Conservation (phyloP, 2,797 vertebrate genomes). For the Diplodus sargus region DNA sequence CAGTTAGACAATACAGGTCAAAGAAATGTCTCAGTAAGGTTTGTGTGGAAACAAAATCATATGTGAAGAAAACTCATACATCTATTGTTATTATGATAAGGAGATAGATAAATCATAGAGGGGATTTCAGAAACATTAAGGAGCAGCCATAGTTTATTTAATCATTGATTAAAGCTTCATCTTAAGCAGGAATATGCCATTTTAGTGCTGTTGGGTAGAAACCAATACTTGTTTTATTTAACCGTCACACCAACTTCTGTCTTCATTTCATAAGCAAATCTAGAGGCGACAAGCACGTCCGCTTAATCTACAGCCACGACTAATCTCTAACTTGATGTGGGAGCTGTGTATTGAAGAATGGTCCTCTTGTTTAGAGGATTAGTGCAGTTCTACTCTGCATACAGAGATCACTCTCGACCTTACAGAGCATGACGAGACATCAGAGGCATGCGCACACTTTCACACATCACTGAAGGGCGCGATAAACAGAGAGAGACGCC, state of each 20-base stretch:
- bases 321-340: conserved; percentile 71
- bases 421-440: conserved; percentile 11
- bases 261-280: conserved; percentile 36
- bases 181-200: not conserved
- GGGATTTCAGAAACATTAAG: not conserved
- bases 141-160: not conserved
- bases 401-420: conserved; percentile 21
- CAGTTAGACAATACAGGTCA: conserved; percentile 35
- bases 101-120: not conserved
- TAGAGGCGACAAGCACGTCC: conserved; percentile 42
- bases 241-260: not conserved
- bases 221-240: conserved; percentile 11
- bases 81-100: conserved; percentile 8
- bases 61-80: not conserved
- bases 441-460: conserved; percentile 25
- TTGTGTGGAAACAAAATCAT: conserved; percentile 6
- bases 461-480: conserved; percentile 7
- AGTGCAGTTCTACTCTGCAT: conserved; percentile 52
- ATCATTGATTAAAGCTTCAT: not conserved
- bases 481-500: not conserved
- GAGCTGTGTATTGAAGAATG: conserved; percentile 74
- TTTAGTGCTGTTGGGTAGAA: not conserved
- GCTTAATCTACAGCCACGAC: conserved; percentile 62
- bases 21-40: conserved; percentile 1
- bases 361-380: conserved; percentile 78